Evolutionary conservation across 2,888 invertebrate species (phyloP), one percentile per base, ranked within the genome.

Genomic region (Polyploca ridens): DNA sequence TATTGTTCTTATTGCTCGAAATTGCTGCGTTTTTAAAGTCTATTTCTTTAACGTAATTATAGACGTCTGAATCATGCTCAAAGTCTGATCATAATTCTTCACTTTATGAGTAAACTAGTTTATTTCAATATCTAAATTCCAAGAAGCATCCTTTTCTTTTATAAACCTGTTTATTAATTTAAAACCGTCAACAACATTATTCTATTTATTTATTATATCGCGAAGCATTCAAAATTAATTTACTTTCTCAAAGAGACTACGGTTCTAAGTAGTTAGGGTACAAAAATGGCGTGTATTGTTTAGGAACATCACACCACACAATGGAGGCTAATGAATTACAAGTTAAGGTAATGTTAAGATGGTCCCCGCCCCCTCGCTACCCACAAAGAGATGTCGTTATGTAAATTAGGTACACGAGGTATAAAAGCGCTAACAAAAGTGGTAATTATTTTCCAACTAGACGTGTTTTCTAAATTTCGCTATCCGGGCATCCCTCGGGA

Each of bases 301-400:
- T 46, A 59, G 35, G 35, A 14, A 35, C 14, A 33, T 27, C 35
- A 33, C 62, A 64, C 64, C 35, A 33, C 63, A 64, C 66, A 64
- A 64, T 27, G 49, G 33, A 59, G 64, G 44, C 14, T 71, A 67
- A 71, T 69, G 66, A 71, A 63, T 65, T 67, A 73, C 69, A 65
- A 44, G 66, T 33, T 62, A 58, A 58, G 61, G 62, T 65, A 41
- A 41, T 41, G 41, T 11, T 41, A 63, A 67, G 64, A 70, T 63
- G 67, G 7, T 46, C n/a, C 5, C 54, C n/a, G 19, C 54, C 54
- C 19, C 54, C 54, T 54, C 54, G 46, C n/a, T 46, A 46, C 7
- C n/a, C 14, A n/a, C 46, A 54, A 54, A 54, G 54, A 54, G 54
- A 19, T 54, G 54, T 54, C 54, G 54, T 54, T 54, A 54, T 54